These are phyloP conservation scores for Orthonychiurus folsomi DNA, from an alignment of 2,888 invertebrate genomes.

Conservation along the genomic window DNA sequence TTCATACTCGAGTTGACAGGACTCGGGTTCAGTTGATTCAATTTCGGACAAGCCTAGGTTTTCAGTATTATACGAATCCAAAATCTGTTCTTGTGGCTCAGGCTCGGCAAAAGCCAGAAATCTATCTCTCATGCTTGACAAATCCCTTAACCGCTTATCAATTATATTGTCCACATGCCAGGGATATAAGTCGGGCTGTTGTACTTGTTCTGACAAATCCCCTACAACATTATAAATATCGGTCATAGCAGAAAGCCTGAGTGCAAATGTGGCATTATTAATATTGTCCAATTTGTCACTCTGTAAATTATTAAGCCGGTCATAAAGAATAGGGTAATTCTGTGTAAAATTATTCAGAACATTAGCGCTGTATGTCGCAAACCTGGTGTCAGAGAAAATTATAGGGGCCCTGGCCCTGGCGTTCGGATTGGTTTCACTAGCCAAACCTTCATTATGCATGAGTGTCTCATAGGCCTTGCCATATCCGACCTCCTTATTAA, in stretches of 20 bases:
- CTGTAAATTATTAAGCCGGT: background rate
- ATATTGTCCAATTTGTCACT: background rate
- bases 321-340: background rate
- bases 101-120: no score
- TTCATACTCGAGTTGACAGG: no score
- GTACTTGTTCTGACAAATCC: background rate
- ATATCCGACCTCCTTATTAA: slow-evolving; percentile 1
- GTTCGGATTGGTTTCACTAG: background rate
- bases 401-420: background rate
- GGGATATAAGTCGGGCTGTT: no score
- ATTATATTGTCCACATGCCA: no score
- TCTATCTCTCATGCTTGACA: no score
- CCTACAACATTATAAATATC: background rate
- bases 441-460: background rate
- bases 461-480: no score
- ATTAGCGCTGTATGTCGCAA: background rate
- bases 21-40: no score
- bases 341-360: background rate
- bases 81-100: no score
- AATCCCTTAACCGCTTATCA: no score
- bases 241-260: background rate
- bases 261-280: background rate
- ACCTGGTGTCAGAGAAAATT: background rate
- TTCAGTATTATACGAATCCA: no score
- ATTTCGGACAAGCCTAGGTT: no score